Percentiles rank a stretch among this genome's conserved stretches.
Conservation (phyloP, 2,797 vertebrate species). For the Phalloptychus januarius region DNA sequence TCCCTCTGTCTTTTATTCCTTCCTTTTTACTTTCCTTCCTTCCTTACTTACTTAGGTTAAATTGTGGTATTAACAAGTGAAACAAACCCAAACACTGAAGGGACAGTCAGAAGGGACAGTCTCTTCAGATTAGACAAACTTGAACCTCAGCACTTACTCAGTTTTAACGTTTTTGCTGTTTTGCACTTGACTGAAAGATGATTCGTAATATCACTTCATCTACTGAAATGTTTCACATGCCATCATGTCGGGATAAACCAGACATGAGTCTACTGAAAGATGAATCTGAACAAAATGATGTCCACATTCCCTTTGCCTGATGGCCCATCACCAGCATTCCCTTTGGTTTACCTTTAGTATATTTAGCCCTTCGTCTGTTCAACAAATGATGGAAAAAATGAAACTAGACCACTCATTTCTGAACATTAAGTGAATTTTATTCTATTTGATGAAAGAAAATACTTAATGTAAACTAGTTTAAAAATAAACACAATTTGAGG, state of each 20-base stretch:
- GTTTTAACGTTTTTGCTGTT: no score
- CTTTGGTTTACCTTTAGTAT: neutral
- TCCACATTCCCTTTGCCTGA: neutral
- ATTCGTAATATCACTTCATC: neutral
- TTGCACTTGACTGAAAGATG: neutral
- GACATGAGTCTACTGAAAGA: neutral
- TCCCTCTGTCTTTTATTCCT: neutral
- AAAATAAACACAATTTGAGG: neutral
- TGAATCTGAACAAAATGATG: neutral
- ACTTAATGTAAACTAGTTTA: neutral
- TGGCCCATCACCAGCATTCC: neutral
- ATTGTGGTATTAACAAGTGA: no score
- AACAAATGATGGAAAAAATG: neutral
- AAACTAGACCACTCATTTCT: neutral
- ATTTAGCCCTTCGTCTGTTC: neutral
- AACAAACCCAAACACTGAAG: neutral
- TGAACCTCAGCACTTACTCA: neutral
- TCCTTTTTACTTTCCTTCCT: neutral
- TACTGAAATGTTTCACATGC: neutral
- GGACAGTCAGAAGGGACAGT: neutral
- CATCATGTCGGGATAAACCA: neutral
- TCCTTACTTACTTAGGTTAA: neutral
- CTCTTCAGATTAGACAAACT: neutral
- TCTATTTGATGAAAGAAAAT: neutral
- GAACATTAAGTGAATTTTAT: neutral